These are phyloP conservation scores for Threskiornis aethiopicus DNA, from an alignment of 2,797 vertebrate species.

Conservation along the genomic window DNA sequence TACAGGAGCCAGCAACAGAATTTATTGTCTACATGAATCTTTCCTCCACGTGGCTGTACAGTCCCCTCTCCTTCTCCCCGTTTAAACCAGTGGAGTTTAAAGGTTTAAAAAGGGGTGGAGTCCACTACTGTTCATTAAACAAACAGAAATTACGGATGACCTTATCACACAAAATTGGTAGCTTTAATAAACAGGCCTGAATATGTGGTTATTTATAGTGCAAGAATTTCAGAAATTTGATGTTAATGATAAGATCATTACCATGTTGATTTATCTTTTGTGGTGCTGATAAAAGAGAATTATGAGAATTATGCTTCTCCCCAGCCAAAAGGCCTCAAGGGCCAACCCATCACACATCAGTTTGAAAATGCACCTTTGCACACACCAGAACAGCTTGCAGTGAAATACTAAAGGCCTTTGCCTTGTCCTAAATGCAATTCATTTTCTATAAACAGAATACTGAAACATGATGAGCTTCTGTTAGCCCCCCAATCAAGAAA, in stretches of 20 bases:
- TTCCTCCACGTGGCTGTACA: background rate
- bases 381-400: background rate
- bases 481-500: background rate
- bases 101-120: background rate
- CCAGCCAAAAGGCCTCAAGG: background rate
- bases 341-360: background rate
- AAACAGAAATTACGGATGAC: background rate
- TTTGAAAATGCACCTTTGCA: background rate
- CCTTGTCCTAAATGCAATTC: background rate
- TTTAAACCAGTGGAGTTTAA: background rate
- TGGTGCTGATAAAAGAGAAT: constrained; percentile 19
- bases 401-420: background rate
- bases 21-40: background rate
- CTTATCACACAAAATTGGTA: background rate
- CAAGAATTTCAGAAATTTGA: background rate
- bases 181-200: background rate
- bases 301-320: background rate
- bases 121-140: background rate
- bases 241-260: background rate
- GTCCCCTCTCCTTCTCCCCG: background rate
- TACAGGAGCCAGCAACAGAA: background rate
- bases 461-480: background rate
- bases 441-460: background rate
- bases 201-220: background rate
- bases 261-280: background rate